Evolutionary conservation across 1,140 invertebrate species (phyloP).

Genomic region (Temnothorax nylanderi): DNA sequence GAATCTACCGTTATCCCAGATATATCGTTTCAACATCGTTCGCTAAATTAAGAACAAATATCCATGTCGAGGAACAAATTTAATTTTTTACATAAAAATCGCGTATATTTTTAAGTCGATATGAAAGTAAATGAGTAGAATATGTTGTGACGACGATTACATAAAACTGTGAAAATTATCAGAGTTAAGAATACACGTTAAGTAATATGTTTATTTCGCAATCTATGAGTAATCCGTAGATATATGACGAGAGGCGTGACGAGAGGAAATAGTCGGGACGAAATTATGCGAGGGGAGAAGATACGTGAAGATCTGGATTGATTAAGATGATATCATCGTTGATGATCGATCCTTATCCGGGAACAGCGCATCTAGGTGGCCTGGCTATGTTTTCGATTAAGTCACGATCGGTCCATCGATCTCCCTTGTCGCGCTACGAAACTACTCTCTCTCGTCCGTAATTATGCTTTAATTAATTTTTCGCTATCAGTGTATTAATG

Average conservation of each 20-base stretch:
- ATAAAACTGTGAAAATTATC: background rate
- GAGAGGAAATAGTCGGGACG: constrained; percentile 6
- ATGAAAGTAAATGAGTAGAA: background rate
- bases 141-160: background rate
- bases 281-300: constrained; percentile 50
- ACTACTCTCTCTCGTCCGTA: constrained; percentile 46
- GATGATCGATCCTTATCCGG: constrained; percentile 65
- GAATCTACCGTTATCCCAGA: background rate
- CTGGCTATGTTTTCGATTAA: constrained; percentile 71
- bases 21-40: background rate
- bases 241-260: constrained; percentile 24
- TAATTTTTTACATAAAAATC: background rate
- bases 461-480: constrained; percentile 75
- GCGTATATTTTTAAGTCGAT: background rate
- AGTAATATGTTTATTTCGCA: constrained; percentile 16
- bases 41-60: background rate
- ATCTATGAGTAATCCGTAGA: constrained; percentile 23
- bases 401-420: constrained; percentile 68
- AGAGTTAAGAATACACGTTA: background rate
- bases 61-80: background rate
- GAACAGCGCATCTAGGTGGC: constrained; percentile 66
- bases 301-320: constrained; percentile 64
- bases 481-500: constrained; percentile 55
- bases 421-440: constrained; percentile 25
- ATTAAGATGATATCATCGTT: constrained; percentile 69